Percentiles rank a stretch among this genome's conserved stretches.
Conservation (phyloP, 2,888 invertebrate species). For the Drosophila fulvimacula region DNA sequence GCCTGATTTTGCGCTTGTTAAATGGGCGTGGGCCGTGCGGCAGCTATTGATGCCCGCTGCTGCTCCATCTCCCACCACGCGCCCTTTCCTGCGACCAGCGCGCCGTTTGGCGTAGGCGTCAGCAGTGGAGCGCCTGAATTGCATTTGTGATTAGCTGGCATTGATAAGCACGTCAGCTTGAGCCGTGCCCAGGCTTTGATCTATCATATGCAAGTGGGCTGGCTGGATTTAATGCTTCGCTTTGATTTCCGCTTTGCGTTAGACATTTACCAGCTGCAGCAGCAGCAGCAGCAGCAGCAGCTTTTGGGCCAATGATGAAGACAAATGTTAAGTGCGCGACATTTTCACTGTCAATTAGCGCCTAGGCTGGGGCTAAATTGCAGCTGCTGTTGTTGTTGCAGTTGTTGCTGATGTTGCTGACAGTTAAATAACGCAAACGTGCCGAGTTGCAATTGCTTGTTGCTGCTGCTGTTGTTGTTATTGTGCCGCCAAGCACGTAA, state of each 20-base stretch:
- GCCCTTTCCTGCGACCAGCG: constrained; percentile 8
- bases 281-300: constrained; percentile 11
- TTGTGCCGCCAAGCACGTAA: constrained; percentile 74
- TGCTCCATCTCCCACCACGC: constrained; percentile 2
- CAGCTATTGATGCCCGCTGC: constrained; percentile 58
- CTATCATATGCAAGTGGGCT: constrained; percentile 59
- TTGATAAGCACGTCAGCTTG: constrained; percentile 41
- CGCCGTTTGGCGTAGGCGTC: constrained; percentile 54
- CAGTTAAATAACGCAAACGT: constrained; percentile 76
- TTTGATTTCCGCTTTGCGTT: constrained; percentile 51
- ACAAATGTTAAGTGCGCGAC: constrained; percentile 76
- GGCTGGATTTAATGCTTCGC: constrained; percentile 30
- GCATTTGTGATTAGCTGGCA: constrained; percentile 54
- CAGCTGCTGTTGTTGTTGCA: constrained; percentile 39
- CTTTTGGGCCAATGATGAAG: constrained; percentile 64
- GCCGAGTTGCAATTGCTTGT: constrained; percentile 71
- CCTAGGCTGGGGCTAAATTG: constrained; percentile 50
- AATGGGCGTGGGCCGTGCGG: constrained; percentile 61
- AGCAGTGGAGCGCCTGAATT: constrained; percentile 17
- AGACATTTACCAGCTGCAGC: constrained; percentile 24
- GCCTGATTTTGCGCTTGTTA: constrained; percentile 36
- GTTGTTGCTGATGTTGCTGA: constrained; percentile 61
- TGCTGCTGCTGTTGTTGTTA: constrained; percentile 39
- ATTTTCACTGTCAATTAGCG: constrained; percentile 78
- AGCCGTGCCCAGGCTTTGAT: constrained; percentile 38